Evolutionary conservation across 2,113 vertebrate genomes (phyloP).

Genomic region (Brachypodius melanocephalos): DNA sequence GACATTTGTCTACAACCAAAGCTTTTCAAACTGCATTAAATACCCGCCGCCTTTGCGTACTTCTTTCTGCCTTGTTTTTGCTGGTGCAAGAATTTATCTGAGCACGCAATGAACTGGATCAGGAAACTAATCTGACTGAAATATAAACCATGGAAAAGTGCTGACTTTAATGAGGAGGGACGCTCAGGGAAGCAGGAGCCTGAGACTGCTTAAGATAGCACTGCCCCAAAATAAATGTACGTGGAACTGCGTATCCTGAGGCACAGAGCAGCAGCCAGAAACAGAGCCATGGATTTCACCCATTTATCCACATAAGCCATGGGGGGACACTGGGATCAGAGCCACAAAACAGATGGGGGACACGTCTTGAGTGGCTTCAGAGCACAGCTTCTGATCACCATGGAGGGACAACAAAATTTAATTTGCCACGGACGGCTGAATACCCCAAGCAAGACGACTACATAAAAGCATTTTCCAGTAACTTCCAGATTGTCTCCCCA

Average conservation of each 20-base stretch:
- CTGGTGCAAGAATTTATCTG: constrained; percentile 29
- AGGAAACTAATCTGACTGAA: constrained; percentile 25
- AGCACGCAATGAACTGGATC: constrained; percentile 36
- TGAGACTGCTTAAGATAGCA: background rate
- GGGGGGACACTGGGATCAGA: background rate
- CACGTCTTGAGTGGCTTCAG: background rate
- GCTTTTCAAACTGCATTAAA: background rate
- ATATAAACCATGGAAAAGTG: constrained; percentile 31
- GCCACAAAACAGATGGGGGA: background rate
- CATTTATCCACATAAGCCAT: background rate
- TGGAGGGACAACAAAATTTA: background rate
- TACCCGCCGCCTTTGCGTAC: background rate
- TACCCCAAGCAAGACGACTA: background rate
- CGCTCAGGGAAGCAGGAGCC: background rate
- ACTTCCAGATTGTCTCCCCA: background rate
- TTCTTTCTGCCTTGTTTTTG: constrained; percentile 13
- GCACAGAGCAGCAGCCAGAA: background rate
- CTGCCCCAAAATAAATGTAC: background rate
- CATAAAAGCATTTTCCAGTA: background rate
- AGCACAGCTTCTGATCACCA: background rate
- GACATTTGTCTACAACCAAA: background rate
- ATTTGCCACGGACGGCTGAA: background rate
- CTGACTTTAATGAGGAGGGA: constrained; percentile 22
- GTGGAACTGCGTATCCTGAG: background rate
- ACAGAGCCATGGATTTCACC: background rate